Evolutionary conservation across 37 sponge, comb jelly and placozoan genomes (phyloP).

Genomic region (Beroe ovata): DNA sequence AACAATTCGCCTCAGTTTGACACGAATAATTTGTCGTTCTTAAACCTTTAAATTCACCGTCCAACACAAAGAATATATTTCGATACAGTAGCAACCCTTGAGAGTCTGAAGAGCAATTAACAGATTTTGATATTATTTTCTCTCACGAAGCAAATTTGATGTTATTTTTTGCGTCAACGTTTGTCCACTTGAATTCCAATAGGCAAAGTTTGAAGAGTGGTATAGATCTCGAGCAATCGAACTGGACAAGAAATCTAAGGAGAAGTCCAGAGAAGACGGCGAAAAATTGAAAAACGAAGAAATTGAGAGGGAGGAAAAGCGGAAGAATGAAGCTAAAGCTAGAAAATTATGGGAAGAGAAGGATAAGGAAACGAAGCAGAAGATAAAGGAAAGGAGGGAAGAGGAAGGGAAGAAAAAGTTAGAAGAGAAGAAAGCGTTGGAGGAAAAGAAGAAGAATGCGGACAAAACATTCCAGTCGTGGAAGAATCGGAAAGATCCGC

Average conservation of each 20-base stretch:
- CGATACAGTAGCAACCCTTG: too few species aligned
- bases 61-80: too few species aligned
- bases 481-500: conserved; percentile 26
- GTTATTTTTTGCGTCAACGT: too few species aligned
- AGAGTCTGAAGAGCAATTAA: too few species aligned
- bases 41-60: too few species aligned
- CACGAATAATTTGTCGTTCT: too few species aligned
- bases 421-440: conserved; percentile 2
- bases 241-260: neutral
- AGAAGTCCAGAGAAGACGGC: neutral
- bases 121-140: too few species aligned
- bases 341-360: conserved; percentile 45
- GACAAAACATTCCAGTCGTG: conserved; percentile 6
- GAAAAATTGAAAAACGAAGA: neutral
- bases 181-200: too few species aligned
- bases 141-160: too few species aligned
- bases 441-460: conserved; percentile 33
- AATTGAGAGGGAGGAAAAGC: neutral
- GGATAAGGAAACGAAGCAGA: conserved; percentile 34
- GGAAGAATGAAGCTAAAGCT: conserved; percentile 43
- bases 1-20: too few species aligned
- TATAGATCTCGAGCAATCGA: conserved; percentile 13
- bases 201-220: conserved; percentile 37
- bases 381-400: neutral
- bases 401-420: conserved; percentile 26